A percentile compares a stretch with the other conserved stretches of the same genome.
Conservation (phyloP, 2,888 invertebrate genomes). For the Priocnemis perturbator region DNA sequence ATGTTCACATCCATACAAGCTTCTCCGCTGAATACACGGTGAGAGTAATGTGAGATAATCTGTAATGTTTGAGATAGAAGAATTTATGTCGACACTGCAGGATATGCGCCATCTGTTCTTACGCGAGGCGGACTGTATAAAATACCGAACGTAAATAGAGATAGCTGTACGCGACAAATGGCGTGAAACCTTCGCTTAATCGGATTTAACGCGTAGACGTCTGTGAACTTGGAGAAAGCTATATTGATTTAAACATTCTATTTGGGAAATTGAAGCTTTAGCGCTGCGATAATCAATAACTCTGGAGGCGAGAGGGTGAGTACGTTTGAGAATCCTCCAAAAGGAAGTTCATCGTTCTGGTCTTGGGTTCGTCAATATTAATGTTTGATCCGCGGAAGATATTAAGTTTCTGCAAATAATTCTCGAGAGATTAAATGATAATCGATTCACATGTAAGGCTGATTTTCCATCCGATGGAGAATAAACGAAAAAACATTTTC, state of each 20-base stretch:
- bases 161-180: conserved; percentile 1
- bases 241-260: neutral
- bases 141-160: conserved; percentile 23
- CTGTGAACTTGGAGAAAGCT: conserved; percentile 13
- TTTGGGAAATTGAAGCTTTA: conserved; percentile 15
- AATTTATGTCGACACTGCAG: conserved; percentile 46
- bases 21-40: conserved; percentile 47
- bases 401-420: conserved; percentile 31
- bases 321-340: conserved; percentile 18
- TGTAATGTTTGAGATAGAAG: conserved; percentile 56
- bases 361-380: conserved; percentile 40
- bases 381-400: conserved; percentile 16
- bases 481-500: conserved; percentile 29
- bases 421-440: conserved; percentile 33
- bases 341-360: conserved; percentile 24
- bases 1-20: conserved; percentile 50
- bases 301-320: conserved; percentile 14
- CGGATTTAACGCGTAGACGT: conserved; percentile 5
- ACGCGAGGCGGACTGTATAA: conserved; percentile 24
- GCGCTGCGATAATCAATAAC: conserved; percentile 33
- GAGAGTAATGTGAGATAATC: conserved; percentile 50
- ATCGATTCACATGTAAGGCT: conserved; percentile 22
- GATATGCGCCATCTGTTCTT: conserved; percentile 27
- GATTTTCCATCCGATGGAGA: conserved; percentile 26
- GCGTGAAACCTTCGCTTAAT: conserved; percentile 3